Evolutionary conservation across 2,797 vertebrate genomes (phyloP), one percentile per base, ranked within the genome.

Genomic region (Dryobates pubescens): DNA sequence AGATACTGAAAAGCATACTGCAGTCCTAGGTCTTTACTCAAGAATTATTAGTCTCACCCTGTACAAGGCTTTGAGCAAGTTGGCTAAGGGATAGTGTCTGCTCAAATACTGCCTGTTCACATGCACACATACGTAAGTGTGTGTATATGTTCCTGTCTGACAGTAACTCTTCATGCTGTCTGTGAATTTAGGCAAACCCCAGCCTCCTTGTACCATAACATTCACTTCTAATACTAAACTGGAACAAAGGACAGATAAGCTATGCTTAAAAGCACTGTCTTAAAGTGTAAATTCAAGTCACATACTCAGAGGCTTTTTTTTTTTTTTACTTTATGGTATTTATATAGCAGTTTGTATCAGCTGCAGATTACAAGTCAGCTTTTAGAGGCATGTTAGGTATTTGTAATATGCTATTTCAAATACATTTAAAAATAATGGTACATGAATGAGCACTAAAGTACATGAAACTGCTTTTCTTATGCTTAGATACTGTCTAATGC

Each of bases 371-470:
- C 75, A 68, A 68, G 73, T 89, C 89, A 56, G 80, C 85, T 95
- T 96, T 96, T 94, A 96, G 93, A 96, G 91, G 88, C 91, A 88
- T 97, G 96, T 96, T 97, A 95, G 84, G 77, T 91, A 96, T 96
- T 97, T 96, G 95, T 95, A 94, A 94, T 95, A 93, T 75, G 45
- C 91, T 96, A 38, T 90, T 97, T 91, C 83, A 91, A 79, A 94
- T 95, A 57, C 53, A 82, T 96, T 97, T 97, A 24, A 94, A 95
- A 96, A 94, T 94, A 95, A 85, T 56, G 26, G 69, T 95, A 91
- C 88, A 93, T 94, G 96, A 96, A 95, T 90, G 80, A 95, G 86
- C 94, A 95, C 89, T 96, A 95, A 96, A 95, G 82, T 95, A 94
- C 91, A 77, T 96, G 95, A 95, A 95, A 92, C 94, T 91, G 96